Evolutionary conservation across 2,797 vertebrate species (phyloP), one percentile per base, ranked within the genome.

Genomic region (Argentina silus): DNA sequence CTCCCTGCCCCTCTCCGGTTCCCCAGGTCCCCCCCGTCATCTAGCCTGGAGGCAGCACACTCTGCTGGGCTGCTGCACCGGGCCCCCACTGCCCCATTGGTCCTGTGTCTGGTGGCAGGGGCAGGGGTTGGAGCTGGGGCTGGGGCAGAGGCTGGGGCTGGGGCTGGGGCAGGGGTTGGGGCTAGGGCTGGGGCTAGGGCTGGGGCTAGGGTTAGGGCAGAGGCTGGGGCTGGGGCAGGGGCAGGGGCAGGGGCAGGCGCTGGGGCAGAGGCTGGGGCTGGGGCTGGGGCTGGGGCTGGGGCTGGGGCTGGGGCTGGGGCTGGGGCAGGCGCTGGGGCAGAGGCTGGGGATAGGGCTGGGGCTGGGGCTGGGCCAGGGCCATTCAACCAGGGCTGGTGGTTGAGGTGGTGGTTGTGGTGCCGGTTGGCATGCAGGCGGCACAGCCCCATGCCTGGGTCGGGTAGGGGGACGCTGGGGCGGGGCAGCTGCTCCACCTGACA

Each of bases 401-500:
- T 3, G 61, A 72, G 70, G 44, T 75, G 62, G 42, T 67, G 68
- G 76, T 72, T 81, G 75, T 80, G 78, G 51, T 75, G 79, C 0
- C 86, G 89, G 15, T 83, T 77, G 67, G 85, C 81, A 78, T 88
- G 90, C 67, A 86, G 77, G 70, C 72, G 76, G 62, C 85, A 83
- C 17, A 80, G 76, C 27, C 57, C 10, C 47, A 64, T 21, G 10
- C 69, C 36, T 44, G 59, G 71, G 70, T 76, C 63, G 44, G 76
- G 42, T n/a, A 66, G 55, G 45, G 69, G 72, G 45, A 83, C 67
- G 2, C 75, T 71, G 70, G 75, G 82, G 84, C 70, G 43, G 74
- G 82, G 75, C 50, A 88, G 85, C 66, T 80, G 80, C 56, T 89
- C 88, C 75, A 85, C 86, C 87, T 83, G 89, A 78, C 89, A 91